Conservation (phyloP, 2,113 vertebrate species). For the Rattus norvegicus region GRCr8 NC_086036.1:58831001-58831500, state of each 20-base stretch:
- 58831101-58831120: not conserved
- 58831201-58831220: not conserved
- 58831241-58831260: not conserved
- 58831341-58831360: not conserved
- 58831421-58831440: not conserved
- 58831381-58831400: not conserved
- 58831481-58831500: not conserved
- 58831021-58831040: not conserved
- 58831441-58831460: not conserved
- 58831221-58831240: not conserved
- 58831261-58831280: not conserved
- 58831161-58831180: not conserved
- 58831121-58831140: not conserved
- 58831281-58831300: no score
- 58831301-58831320: not conserved
- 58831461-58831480: not conserved
- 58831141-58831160: not conserved
- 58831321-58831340: not conserved
- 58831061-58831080: not conserved
- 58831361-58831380: not conserved
- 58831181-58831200: fast-evolving
- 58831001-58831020: not conserved
- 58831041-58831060: not conserved
- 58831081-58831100: not conserved
- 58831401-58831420: not conserved